phyloP scores from a whole-genome alignment of 2,113 vertebrate species.

The Mustela lutreola region DNA sequence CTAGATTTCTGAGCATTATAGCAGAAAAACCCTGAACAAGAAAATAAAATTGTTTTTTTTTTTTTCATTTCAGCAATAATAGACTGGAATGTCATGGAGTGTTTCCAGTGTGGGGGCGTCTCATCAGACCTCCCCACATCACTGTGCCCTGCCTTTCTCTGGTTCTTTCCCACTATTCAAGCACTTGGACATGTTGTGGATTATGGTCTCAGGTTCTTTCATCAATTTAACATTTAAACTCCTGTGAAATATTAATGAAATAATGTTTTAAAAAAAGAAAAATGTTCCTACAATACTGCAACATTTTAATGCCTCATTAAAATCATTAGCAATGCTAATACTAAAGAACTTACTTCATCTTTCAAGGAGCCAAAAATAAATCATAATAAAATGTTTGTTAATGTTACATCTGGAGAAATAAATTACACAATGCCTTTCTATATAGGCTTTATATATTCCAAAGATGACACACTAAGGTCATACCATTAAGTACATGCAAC shows the following conservation, averaged over 20 bases:
- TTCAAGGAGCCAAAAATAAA: constrained; percentile 91
- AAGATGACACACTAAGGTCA: constrained; percentile 86
- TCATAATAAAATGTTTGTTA: constrained; percentile 92
- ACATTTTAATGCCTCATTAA: constrained; percentile 95
- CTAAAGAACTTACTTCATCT: constrained; percentile 91
- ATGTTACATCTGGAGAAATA: constrained; percentile 88
- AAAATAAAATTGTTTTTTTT: constrained; percentile 78
- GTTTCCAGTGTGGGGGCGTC: constrained; percentile 63
- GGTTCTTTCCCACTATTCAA: constrained; percentile 78
- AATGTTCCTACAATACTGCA: constrained; percentile 91
- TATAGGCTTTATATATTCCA: constrained; percentile 82
- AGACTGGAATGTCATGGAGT: constrained; percentile 56
- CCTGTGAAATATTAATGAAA: constrained; percentile 92
- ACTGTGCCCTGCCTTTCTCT: constrained; percentile 78
- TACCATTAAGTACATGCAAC: constrained; percentile 79
- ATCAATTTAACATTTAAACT: constrained; percentile 90
- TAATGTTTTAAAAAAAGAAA: constrained; percentile 91
- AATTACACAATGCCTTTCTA: constrained; percentile 86
- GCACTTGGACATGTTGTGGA: constrained; percentile 86
- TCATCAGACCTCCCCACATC: constrained; percentile 68
- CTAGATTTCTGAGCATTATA: neutral
- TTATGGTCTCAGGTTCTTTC: constrained; percentile 88
- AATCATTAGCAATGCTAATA: constrained; percentile 94
- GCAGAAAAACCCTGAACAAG: constrained; percentile 75
- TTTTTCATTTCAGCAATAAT: constrained; percentile 78